Evolutionary conservation across 2,888 invertebrate species (phyloP).

Genomic region (Seira sanloemensis): DNA sequence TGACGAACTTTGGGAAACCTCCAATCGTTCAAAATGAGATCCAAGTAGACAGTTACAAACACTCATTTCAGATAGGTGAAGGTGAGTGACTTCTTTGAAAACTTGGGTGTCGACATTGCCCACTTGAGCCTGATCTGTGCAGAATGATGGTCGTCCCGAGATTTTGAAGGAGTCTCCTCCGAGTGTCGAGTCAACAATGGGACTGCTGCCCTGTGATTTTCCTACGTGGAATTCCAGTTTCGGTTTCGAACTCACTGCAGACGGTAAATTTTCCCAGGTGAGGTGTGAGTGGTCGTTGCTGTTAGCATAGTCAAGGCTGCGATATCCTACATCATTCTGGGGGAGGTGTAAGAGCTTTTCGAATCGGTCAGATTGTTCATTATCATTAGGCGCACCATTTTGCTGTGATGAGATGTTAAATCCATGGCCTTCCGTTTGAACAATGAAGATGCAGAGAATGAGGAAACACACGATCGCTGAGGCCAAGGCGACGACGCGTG

Average conservation of each 20-base stretch:
- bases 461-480: not conserved
- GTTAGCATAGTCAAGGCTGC: no score
- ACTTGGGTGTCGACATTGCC: not conserved
- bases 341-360: not conserved
- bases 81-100: slow-evolving; percentile 7
- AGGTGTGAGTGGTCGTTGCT: no score
- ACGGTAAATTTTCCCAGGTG: no score
- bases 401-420: not conserved
- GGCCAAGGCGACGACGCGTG: not conserved
- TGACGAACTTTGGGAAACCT: slow-evolving; percentile 29
- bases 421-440: not conserved
- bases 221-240: not conserved
- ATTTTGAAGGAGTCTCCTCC: not conserved
- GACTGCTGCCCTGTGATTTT: not conserved
- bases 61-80: slow-evolving; percentile 26
- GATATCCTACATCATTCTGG: no score
- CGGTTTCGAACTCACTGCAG: no score
- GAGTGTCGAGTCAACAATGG: not conserved
- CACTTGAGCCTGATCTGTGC: not conserved
- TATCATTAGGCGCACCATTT: not conserved
- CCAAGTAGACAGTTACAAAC: slow-evolving; percentile 23
- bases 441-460: not conserved
- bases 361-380: not conserved
- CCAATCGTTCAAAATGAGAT: slow-evolving; percentile 21
- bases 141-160: not conserved